Evolutionary conservation across 2,797 vertebrate species (phyloP), one percentile per base, ranked within the genome.

Genomic region (Zalophus californianus): DNA sequence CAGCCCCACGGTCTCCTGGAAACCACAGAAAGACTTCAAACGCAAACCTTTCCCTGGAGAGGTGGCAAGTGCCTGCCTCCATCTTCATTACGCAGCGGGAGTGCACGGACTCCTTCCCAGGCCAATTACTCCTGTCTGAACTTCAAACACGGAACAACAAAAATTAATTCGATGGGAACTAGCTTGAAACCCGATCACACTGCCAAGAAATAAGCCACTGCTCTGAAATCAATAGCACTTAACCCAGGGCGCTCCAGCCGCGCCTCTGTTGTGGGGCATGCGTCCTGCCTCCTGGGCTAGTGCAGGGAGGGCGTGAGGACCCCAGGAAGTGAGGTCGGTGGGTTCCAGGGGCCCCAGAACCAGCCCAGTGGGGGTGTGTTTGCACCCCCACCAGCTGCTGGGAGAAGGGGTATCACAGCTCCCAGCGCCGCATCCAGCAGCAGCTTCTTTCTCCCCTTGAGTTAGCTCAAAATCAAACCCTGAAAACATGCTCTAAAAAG

Each of bases 141-240:
- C 58, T 21, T 95, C 88, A 90, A 79, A 92, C 64, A 85, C 64
- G 3, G 1, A 84, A 3, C 88, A 70, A 80, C 79, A 87, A 72
- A 96, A 94, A 85, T 88, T 52, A 94, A 79, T 88, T 97, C 77
- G 35, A 8, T 8, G 64, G 68, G 25, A 88, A 29, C 82, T 32
- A 41, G 60, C 86, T 72, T 29, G 58, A 77, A 75, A 78, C 78
- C 48, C 4, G 0, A 58, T 56, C 82, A 25, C 7, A 0, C 35
- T 35, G 79, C 86, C 20, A 41, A 62, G 84, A 62, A 79, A 79
- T 27, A 32, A 77, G 23, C 87, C 41, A 27, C 89, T 32, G n/a
- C 68, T 56, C 72, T 60, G 35, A 82, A 90, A 86, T 97, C 96
- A 92, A 48, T 75, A 60, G 15, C 82, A 54, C 41, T 70, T 80